Evolutionary conservation across 1,140 invertebrate species (phyloP).

Genomic region (Trichogramma pretiosum): DNA sequence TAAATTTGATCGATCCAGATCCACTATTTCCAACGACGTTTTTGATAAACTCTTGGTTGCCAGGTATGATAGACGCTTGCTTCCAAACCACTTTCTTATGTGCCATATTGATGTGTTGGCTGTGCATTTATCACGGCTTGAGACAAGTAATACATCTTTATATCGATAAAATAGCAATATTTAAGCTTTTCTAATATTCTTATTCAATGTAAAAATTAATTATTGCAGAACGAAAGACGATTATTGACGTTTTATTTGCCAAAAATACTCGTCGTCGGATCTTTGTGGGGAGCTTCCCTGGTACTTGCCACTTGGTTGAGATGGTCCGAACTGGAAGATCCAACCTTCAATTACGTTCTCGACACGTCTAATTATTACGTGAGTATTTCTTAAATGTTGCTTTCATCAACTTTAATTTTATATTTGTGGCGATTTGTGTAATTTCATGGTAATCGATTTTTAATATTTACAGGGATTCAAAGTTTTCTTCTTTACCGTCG

Average conservation of each 20-base stretch:
- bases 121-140: conserved; percentile 89
- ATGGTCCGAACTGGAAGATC: conserved; percentile 80
- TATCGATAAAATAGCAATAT: neutral
- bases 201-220: too few species aligned
- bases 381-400: conserved; percentile 33
- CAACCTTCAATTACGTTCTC: conserved; percentile 84
- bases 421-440: neutral
- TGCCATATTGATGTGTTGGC: conserved; percentile 84
- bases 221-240: conserved; percentile 69
- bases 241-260: conserved; percentile 83
- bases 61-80: conserved; percentile 80
- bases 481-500: conserved; percentile 79
- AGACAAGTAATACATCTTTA: conserved; percentile 59
- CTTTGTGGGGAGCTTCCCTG: conserved; percentile 79
- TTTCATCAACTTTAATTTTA: neutral
- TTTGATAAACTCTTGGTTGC: conserved; percentile 81
- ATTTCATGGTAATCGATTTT: too few species aligned
- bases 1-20: conserved; percentile 57
- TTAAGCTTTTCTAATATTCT: neutral
- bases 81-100: conserved; percentile 86
- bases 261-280: conserved; percentile 79
- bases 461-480: conserved; percentile 69
- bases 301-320: conserved; percentile 83
- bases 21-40: conserved; percentile 88
- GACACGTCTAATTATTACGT: conserved; percentile 85